A percentile compares a stretch with the other conserved stretches of the same genome.
Conservation (phyloP, 1,140 invertebrate species). For the Saxidomus purpurata region DNA sequence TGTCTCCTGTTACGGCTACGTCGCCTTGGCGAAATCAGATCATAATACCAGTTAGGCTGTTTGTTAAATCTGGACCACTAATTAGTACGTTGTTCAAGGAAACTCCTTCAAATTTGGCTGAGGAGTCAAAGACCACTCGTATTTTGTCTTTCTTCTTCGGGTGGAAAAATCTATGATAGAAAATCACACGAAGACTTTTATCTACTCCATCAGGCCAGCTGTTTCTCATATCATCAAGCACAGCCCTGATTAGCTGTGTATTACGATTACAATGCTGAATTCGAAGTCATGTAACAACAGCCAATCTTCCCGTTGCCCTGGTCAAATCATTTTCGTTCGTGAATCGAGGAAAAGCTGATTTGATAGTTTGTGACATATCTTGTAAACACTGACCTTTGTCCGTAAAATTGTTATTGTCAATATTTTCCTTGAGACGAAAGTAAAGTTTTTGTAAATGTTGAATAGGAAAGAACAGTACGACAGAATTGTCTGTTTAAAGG, state of each 20-base stretch:
- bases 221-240: not conserved
- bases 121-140: slow-evolving; percentile 63
- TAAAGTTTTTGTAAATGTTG: not conserved
- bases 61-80: slow-evolving; percentile 79
- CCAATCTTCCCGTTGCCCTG: not conserved
- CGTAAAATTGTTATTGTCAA: not conserved
- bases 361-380: not conserved
- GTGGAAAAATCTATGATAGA: slow-evolving; percentile 37
- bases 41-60: slow-evolving; percentile 32
- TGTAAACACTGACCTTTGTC: not conserved
- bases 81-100: slow-evolving; percentile 67
- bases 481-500: not conserved
- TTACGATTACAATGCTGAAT: slow-evolving; percentile 13
- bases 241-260: not conserved
- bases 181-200: not conserved
- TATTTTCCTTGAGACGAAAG: not conserved
- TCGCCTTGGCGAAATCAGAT: too few relatives aligned
- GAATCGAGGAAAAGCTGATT: not conserved
- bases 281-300: not conserved
- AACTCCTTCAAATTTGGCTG: slow-evolving; percentile 39
- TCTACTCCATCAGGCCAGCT: not conserved
- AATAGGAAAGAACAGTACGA: not conserved
- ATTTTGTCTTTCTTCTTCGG: slow-evolving; percentile 67
- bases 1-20: too few relatives aligned
- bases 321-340: not conserved